Conservation (phyloP, 1,140 invertebrate species). For the Cheumatopsyche charites region DNA sequence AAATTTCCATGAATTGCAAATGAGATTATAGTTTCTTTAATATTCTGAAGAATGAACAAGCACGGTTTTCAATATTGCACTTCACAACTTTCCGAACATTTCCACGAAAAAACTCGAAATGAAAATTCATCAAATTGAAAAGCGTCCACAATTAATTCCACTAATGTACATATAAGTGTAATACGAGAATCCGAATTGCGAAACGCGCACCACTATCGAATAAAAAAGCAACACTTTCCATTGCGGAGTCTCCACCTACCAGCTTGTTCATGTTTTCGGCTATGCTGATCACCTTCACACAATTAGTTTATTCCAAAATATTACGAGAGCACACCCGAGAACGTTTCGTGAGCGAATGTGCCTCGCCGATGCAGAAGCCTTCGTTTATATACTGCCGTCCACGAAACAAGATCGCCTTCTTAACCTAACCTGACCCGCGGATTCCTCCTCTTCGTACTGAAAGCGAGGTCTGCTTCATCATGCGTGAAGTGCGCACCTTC, state of each 20-base stretch:
- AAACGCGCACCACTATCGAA: neutral
- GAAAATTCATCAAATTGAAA: too few relatives aligned
- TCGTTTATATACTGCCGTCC: constrained; percentile 31
- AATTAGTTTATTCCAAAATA: neutral
- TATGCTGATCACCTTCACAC: constrained; percentile 32
- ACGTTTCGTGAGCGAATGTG: constrained; percentile 18
- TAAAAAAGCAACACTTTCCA: neutral
- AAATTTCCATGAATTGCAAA: too few relatives aligned
- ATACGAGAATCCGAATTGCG: constrained; percentile 30
- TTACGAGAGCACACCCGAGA: neutral
- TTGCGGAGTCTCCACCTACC: neutral
- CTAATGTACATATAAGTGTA: neutral
- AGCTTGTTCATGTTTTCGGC: constrained; percentile 24
- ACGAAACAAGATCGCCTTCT: constrained; percentile 30
- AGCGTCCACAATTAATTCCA: too few relatives aligned
- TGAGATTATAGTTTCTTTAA: too few relatives aligned
- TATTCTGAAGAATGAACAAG: too few relatives aligned
- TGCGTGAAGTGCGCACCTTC: constrained; percentile 11
- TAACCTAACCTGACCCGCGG: neutral
- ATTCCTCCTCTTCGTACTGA: constrained; percentile 13
- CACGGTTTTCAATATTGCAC: too few relatives aligned
- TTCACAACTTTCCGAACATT: too few relatives aligned
- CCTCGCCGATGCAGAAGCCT: neutral
- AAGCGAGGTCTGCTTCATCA: constrained; percentile 21
- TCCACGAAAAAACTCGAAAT: too few relatives aligned